These are phyloP conservation scores for Drosophila hydei DNA, from an alignment of 1,140 invertebrate species.

Conservation along the genomic window DNA sequence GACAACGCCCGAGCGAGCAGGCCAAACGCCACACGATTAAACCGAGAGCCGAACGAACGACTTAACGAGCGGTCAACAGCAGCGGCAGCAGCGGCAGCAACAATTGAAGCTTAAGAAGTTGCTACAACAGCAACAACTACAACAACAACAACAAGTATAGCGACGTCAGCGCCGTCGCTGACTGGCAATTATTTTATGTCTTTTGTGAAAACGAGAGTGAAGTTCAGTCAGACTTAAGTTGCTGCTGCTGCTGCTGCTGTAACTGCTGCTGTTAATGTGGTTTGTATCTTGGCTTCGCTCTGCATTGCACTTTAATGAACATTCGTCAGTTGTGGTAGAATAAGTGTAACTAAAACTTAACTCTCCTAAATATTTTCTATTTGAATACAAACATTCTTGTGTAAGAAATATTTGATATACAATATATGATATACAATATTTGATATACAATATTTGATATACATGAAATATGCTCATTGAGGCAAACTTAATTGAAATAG, in stretches of 20 bases:
- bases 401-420: too few relatives aligned
- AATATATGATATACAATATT: too few relatives aligned
- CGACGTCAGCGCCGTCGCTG: conserved; percentile 38
- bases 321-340: conserved; percentile 1
- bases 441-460: too few relatives aligned
- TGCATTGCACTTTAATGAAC: conserved; percentile 43
- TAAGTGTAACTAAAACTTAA: neutral
- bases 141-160: conserved; percentile 20
- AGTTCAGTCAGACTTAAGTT: conserved; percentile 65
- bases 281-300: conserved; percentile 49
- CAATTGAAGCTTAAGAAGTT: conserved; percentile 73
- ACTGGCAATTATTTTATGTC: conserved; percentile 72
- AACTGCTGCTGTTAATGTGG: conserved; percentile 40
- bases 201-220: conserved; percentile 74
- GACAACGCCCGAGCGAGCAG: conserved; percentile 75
- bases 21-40: conserved; percentile 55
- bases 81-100: conserved; percentile 31
- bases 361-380: too few relatives aligned
- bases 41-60: conserved; percentile 52
- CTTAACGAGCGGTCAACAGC: conserved; percentile 53
- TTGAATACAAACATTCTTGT: too few relatives aligned
- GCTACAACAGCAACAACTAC: conserved; percentile 18
- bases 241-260: conserved; percentile 13
- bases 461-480: too few relatives aligned
- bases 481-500: too few relatives aligned